Base-by-base conservation (phyloP, 2,113 vertebrate species). In the Bufo gargarizans region DNA sequence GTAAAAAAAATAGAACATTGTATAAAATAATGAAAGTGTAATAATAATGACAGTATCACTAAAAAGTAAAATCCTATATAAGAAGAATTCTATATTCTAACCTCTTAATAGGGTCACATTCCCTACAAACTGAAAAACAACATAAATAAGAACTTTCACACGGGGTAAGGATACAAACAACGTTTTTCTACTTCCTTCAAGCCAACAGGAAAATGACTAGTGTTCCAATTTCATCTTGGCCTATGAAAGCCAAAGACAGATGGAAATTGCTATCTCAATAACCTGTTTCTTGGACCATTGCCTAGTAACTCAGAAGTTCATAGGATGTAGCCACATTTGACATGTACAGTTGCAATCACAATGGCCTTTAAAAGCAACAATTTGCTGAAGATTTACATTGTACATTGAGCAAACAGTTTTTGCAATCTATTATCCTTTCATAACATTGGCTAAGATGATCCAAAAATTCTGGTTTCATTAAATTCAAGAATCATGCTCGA, bases 191-290 rank as follows among this genome's bases (percentile, higher is more conserved):
- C 9, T 19, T 82, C 33, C 58, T 82, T 65, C 12, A 82, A 65
- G 45, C 47, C 59, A 67, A 59, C n/a, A 67, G 43, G 8, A 82
- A 82, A 49, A 82, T 49, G n/a, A 59, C n/a, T 43, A 20, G 43
- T 82, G 43, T 61, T 82, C 43, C 33, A 82, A 45, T 82, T 82
- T 47, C 79, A 82, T 61, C 43, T 63, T 63, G 79, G 79, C 79
- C 65, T 47, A 61, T 63, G 9, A 47, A 80, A 47, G 43, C 79
- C 79, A 63, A 16, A 82, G 79, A 59, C 79, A 82, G 79, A 82
- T 82, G 79, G 79, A 43, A 47, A 82, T 61, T 63, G 58, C 56
- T 59, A 82, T 82, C 33, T 61, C 79, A 82, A 20, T 82, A 47
- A 63, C 58, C 58, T 61, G 33, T 47, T 82, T 63, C 49, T 82